Conservation (phyloP, 1,140 invertebrate genomes). For the Drosophila takahashii region DNA sequence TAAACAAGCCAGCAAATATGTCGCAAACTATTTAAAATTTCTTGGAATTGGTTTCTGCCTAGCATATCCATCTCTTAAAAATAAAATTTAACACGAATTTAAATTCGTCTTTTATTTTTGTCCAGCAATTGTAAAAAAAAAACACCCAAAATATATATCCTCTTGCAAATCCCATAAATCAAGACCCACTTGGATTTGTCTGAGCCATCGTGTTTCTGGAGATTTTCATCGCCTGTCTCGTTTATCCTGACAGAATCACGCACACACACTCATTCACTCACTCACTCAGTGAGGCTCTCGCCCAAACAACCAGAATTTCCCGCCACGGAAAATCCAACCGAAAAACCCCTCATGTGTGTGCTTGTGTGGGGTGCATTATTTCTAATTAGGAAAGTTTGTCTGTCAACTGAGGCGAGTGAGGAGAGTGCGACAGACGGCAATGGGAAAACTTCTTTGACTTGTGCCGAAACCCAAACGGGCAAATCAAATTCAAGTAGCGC, state of each 20-base stretch:
- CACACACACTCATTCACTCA: neutral
- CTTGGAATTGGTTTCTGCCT: neutral
- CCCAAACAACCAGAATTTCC: slow-evolving; percentile 10
- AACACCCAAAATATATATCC: neutral
- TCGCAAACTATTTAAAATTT: neutral
- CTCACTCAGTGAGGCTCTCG: neutral
- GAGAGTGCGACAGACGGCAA: slow-evolving; percentile 41
- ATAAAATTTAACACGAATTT: neutral
- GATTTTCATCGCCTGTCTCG: slow-evolving; percentile 49
- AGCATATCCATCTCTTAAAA: neutral
- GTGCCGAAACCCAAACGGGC: slow-evolving; percentile 54
- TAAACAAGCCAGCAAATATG: slow-evolving; percentile 19
- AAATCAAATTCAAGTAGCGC: slow-evolving; percentile 69
- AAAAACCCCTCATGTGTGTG: slow-evolving; percentile 25
- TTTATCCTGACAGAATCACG: slow-evolving; percentile 35
- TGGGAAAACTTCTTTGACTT: slow-evolving; percentile 74
- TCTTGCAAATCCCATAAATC: slow-evolving; percentile 18
- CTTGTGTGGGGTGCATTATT: slow-evolving; percentile 72
- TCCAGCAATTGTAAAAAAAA: neutral
- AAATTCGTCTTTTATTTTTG: neutral
- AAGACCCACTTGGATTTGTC: slow-evolving; percentile 14
- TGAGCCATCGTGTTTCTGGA: slow-evolving; percentile 10
- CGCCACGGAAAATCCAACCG: slow-evolving; percentile 15
- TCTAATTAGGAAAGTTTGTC: slow-evolving; percentile 81
- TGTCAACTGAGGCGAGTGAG: slow-evolving; percentile 55